phyloP scores from a whole-genome alignment of 2,113 vertebrate species.

The Myiagra hebetior region DNA sequence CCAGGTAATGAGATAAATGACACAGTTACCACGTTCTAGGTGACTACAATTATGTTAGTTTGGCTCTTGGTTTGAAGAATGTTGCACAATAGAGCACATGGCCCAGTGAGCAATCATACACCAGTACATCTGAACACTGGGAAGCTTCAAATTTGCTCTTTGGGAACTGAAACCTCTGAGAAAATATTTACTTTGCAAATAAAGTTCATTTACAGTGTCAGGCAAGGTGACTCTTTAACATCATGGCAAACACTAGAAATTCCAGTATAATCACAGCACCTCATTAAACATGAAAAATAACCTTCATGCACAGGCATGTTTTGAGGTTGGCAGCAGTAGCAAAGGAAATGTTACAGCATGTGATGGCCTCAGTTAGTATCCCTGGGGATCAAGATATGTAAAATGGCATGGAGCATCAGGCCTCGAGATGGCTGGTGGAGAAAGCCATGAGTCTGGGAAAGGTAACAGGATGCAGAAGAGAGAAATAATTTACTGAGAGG shows the following conservation, averaged over 20 bases:
- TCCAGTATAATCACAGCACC: constrained; percentile 2
- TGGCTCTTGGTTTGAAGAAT: background rate
- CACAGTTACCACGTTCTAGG: background rate
- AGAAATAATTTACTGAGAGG: background rate
- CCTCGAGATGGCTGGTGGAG: background rate
- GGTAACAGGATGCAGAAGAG: background rate
- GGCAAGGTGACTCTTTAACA: constrained; percentile 31
- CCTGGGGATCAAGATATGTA: background rate
- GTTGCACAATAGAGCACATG: background rate
- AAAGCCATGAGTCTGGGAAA: background rate
- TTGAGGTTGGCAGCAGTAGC: background rate
- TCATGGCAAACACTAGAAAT: constrained; percentile 7
- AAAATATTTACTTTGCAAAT: constrained; percentile 57
- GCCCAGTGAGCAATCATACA: background rate
- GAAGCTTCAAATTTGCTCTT: constrained; percentile 14
- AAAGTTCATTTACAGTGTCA: constrained; percentile 23
- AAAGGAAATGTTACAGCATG: background rate
- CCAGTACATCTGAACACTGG: background rate
- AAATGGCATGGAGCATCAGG: background rate
- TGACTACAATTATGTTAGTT: background rate
- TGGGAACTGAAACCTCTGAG: constrained; percentile 31
- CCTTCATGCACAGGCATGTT: background rate
- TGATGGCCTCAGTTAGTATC: background rate
- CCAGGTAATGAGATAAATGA: background rate
- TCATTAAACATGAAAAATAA: constrained; percentile 29